Conservation (phyloP, 35 echinoderm and acorn worm species). For the Apostichopus parvimensis region DNA sequence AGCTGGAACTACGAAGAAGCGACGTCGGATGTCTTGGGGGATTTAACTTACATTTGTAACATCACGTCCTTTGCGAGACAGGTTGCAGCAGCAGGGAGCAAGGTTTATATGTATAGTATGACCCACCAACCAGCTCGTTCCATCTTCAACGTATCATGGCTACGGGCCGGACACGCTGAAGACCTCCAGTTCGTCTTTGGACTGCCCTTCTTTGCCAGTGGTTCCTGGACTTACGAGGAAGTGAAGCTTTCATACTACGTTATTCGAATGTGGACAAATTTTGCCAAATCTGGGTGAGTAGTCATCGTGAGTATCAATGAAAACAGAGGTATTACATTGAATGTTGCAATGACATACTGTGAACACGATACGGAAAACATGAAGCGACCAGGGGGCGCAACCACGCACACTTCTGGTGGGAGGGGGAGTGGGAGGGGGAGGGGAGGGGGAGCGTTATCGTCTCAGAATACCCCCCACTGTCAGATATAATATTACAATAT, state of each 20-base stretch:
- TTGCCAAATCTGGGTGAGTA: slow-evolving; percentile 70
- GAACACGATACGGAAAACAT: too few species aligned
- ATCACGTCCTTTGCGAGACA: slow-evolving; percentile 21
- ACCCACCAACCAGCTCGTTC: slow-evolving; percentile 62
- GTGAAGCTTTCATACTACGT: slow-evolving; percentile 58
- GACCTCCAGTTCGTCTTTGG: slow-evolving; percentile 75
- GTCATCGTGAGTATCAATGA: neutral
- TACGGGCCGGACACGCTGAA: slow-evolving; percentile 49
- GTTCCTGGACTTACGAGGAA: slow-evolving; percentile 39
- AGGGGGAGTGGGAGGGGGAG: too few species aligned
- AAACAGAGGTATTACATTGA: neutral
- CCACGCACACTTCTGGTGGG: too few species aligned
- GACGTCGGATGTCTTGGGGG: neutral
- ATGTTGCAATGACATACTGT: too few species aligned
- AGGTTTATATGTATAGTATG: slow-evolving; percentile 70
- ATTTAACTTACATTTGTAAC: slow-evolving; percentile 60
- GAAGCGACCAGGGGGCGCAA: too few species aligned
- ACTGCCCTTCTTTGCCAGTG: slow-evolving; percentile 39
- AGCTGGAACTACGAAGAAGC: slow-evolving; percentile 8
- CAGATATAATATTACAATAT: too few species aligned
- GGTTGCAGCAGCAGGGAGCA: slow-evolving; percentile 15
- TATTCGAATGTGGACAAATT: slow-evolving; percentile 69
- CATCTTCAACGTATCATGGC: slow-evolving; percentile 42
- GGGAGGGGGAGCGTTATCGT: too few species aligned
- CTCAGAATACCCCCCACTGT: too few species aligned